Conservation (phyloP, 2,888 invertebrate species). For the Drosophila mercatorum region DNA sequence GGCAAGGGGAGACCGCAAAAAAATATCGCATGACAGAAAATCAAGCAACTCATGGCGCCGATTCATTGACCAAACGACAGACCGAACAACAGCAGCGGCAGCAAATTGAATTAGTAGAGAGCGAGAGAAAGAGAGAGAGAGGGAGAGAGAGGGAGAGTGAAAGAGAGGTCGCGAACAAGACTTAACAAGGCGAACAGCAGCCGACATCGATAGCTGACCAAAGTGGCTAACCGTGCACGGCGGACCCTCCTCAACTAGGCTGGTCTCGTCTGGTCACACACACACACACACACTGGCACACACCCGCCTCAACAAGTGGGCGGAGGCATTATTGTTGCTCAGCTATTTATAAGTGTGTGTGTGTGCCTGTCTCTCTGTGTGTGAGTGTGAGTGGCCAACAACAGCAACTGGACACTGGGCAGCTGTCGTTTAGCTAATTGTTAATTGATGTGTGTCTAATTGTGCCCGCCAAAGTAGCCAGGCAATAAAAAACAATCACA, state of each 20-base stretch:
- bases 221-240: conserved; percentile 60
- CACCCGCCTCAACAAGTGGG: conserved; percentile 36
- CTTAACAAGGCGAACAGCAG: conserved; percentile 20
- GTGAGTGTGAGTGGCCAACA: conserved; percentile 3
- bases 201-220: conserved; percentile 67
- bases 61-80: conserved; percentile 56
- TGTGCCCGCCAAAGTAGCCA: conserved; percentile 77
- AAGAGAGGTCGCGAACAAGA: conserved; percentile 2
- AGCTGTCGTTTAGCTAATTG: conserved; percentile 78
- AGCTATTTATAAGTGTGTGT: conserved; percentile 58
- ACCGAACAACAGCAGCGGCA: conserved; percentile 36
- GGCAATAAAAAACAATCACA: conserved; percentile 76
- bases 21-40: conserved; percentile 75
- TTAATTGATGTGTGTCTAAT: conserved; percentile 84
- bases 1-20: conserved; percentile 37
- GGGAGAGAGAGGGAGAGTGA: not conserved
- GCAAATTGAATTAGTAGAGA: conserved; percentile 70
- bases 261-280: not conserved
- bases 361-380: conserved; percentile 13
- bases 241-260: conserved; percentile 1
- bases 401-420: conserved; percentile 43
- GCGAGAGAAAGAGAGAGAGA: not conserved
- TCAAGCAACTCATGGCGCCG: conserved; percentile 71
- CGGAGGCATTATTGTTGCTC: conserved; percentile 40
- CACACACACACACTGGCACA: not conserved